Evolutionary conservation across 2,797 vertebrate genomes (phyloP).

Genomic region (Xyrichtys novacula): DNA sequence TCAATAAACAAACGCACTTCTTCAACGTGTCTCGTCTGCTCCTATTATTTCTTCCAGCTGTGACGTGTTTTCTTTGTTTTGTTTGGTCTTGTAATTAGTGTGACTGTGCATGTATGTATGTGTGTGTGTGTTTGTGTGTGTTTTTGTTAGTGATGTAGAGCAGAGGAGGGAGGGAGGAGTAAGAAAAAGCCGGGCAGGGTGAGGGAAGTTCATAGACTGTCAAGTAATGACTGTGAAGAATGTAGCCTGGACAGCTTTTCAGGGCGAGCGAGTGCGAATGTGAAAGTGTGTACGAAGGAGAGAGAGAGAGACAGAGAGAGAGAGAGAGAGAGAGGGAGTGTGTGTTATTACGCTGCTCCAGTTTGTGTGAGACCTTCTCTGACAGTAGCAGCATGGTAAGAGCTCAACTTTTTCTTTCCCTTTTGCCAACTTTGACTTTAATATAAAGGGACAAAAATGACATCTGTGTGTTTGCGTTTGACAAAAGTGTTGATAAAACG

Average conservation of each 20-base stretch:
- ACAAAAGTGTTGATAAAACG: neutral
- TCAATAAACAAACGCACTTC: constrained; percentile 52
- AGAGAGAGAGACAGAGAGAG: constrained; percentile 10
- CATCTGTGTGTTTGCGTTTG: neutral
- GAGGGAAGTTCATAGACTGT: constrained; percentile 53
- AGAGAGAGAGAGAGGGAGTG: constrained; percentile 46
- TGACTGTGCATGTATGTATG: constrained; percentile 32
- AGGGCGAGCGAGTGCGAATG: constrained; percentile 50
- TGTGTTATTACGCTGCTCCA: constrained; percentile 52
- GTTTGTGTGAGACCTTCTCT: constrained; percentile 55
- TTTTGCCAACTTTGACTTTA: constrained; percentile 24
- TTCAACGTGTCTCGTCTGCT: constrained; percentile 7
- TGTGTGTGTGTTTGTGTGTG: too few species aligned
- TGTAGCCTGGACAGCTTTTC: constrained; percentile 74
- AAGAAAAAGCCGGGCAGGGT: constrained; percentile 32
- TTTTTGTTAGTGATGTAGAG: constrained; percentile 21
- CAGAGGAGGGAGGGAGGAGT: constrained; percentile 17
- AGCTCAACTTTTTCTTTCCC: constrained; percentile 39
- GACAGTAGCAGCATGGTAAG: constrained; percentile 78
- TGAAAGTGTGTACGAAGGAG: constrained; percentile 18
- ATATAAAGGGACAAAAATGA: constrained; percentile 5
- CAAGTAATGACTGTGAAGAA: constrained; percentile 71
- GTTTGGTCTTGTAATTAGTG: constrained; percentile 24
- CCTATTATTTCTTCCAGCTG: neutral
- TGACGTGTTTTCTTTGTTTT: constrained; percentile 3